phyloP scores from a whole-genome alignment of 2,113 vertebrate genomes.

The Harpagus bidentatus region DNA sequence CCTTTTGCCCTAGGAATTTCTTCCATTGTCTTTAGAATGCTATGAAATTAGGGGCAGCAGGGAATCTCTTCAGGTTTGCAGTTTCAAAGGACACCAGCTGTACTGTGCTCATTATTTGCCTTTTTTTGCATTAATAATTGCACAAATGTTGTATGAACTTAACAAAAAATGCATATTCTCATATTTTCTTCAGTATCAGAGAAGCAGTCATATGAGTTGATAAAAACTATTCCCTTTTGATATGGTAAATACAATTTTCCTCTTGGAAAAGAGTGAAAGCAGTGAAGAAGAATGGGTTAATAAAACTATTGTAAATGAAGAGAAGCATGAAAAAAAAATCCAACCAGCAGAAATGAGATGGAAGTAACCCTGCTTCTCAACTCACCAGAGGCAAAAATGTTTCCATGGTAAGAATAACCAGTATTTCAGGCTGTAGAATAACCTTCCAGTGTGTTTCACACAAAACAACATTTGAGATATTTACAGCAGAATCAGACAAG shows the following conservation, averaged over 20 bases:
- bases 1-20: neutral
- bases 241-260: neutral
- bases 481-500: neutral
- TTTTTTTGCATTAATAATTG: neutral
- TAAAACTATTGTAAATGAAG: neutral
- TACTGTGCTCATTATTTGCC: neutral
- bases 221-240: neutral
- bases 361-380: neutral
- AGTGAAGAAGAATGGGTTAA: neutral
- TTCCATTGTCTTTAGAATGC: neutral
- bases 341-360: neutral
- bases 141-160: neutral
- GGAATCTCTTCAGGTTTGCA: neutral
- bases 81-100: neutral
- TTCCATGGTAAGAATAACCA: neutral
- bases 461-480: neutral
- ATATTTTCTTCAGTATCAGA: neutral
- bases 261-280: neutral
- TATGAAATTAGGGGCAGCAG: neutral
- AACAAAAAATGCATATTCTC: neutral
- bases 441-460: neutral
- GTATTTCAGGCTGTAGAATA: neutral
- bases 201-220: rapidly evolving
- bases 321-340: neutral
- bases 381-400: neutral